Evolutionary conservation across 1,140 invertebrate genomes (phyloP).

Genomic region (Heterodera schachtii): DNA sequence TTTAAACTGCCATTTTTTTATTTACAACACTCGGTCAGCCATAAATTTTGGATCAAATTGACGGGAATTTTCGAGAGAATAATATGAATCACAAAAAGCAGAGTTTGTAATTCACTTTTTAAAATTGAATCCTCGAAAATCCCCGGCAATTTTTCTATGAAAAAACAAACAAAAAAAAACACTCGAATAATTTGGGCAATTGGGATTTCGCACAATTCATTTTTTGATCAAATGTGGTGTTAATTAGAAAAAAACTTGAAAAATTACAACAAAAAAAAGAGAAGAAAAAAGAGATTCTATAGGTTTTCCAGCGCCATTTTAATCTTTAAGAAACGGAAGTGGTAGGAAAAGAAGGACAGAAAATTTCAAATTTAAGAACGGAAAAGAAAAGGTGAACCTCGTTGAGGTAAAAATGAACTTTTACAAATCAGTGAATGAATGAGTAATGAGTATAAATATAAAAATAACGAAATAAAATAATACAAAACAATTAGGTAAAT

Average conservation of each 20-base stretch:
- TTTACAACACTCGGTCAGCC: too few relatives aligned
- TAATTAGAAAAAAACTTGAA: not conserved
- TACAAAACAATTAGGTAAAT: not conserved
- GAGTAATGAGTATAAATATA: not conserved
- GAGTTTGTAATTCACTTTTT: too few relatives aligned
- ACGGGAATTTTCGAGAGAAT: too few relatives aligned
- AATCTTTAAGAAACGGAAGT: not conserved
- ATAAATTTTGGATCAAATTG: too few relatives aligned
- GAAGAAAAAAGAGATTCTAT: not conserved
- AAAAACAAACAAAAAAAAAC: slow-evolving; percentile 11
- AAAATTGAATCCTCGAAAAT: not conserved
- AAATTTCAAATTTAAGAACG: slow-evolving; percentile 8
- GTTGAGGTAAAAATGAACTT: not conserved
- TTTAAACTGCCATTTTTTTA: too few relatives aligned
- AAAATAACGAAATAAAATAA: not conserved
- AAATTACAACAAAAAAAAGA: not conserved
- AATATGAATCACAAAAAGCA: too few relatives aligned
- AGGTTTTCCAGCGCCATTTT: slow-evolving; percentile 5
- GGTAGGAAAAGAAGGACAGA: slow-evolving; percentile 7
- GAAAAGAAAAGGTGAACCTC: not conserved
- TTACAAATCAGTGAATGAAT: not conserved
- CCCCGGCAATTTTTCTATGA: not conserved
- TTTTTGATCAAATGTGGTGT: slow-evolving; percentile 15
- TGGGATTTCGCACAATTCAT: slow-evolving; percentile 30
- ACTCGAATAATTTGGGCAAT: slow-evolving; percentile 28